Conservation (phyloP, 2,797 vertebrate genomes). For the Sebastolobus alascanus region DNA sequence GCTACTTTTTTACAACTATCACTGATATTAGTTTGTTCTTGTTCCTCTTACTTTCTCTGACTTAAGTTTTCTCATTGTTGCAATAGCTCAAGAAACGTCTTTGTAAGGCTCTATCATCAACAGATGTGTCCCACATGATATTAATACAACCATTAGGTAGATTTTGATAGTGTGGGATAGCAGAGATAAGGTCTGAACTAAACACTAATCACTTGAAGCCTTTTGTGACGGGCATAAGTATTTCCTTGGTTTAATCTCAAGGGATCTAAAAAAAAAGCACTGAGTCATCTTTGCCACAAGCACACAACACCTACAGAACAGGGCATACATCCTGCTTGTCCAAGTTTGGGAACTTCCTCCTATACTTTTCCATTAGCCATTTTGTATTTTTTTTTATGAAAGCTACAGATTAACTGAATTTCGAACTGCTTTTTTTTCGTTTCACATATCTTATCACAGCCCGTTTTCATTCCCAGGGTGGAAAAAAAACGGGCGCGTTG, state of each 20-base stretch:
- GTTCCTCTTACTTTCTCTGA: neutral
- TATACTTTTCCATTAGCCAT: neutral
- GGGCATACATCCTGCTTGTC: neutral
- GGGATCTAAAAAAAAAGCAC: neutral
- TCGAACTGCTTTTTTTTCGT: neutral
- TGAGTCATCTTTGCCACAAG: conserved; percentile 28
- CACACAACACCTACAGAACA: neutral
- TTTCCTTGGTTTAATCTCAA: neutral
- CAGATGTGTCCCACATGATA: neutral
- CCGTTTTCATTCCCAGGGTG: no score
- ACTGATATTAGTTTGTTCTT: neutral
- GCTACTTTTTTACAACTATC: neutral
- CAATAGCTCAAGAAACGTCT: neutral
- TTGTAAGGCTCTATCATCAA: neutral
- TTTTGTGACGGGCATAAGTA: neutral
- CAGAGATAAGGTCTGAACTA: neutral
- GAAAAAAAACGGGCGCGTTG: no score
- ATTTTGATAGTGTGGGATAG: neutral
- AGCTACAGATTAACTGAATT: neutral
- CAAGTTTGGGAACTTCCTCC: neutral
- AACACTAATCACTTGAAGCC: neutral
- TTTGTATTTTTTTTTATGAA: neutral
- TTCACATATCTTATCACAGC: neutral
- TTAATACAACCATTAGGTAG: neutral
- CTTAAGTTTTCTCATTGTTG: neutral